A percentile compares a stretch with the other conserved stretches of the same genome.
phyloP scores from a whole-genome alignment of 2,797 vertebrate genomes.

The Toxotes lorentzi region DNA sequence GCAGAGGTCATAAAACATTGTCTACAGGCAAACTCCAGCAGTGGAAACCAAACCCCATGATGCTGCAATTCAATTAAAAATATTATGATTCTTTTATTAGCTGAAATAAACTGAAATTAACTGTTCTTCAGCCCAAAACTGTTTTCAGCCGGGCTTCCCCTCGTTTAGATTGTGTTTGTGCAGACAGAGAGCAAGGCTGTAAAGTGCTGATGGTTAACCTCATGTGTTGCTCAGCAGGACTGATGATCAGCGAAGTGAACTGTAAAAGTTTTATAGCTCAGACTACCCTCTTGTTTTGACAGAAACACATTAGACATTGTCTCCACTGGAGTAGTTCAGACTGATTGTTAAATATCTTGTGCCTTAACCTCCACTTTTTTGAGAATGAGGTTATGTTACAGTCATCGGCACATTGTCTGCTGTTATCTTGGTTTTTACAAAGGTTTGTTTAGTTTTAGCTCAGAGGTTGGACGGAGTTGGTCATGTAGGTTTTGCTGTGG shows the following conservation, averaged over 20 bases:
- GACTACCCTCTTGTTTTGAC: conserved; percentile 34
- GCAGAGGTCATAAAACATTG: conserved; percentile 12
- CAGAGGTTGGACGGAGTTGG: too few relatives aligned
- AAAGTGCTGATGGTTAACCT: conserved; percentile 32
- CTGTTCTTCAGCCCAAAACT: neutral
- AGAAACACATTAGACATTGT: conserved; percentile 46
- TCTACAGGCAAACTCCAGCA: neutral
- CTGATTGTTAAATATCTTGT: conserved; percentile 13
- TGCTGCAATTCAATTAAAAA: conserved; percentile 15
- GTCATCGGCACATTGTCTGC: neutral
- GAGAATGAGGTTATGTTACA: neutral
- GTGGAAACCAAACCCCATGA: conserved; percentile 4
- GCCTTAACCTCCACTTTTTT: neutral
- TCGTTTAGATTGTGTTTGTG: conserved; percentile 12
- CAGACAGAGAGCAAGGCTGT: conserved; percentile 17
- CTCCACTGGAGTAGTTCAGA: conserved; percentile 41
- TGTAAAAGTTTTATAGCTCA: conserved; percentile 49
- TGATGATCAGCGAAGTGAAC: conserved; percentile 29
- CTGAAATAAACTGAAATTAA: neutral
- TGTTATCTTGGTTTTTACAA: neutral
- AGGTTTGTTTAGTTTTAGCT: neutral
- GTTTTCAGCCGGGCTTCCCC: neutral
- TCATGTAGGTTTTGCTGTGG: neutral
- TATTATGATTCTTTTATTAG: neutral
- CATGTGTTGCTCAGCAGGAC: conserved; percentile 43